Evolutionary conservation across 2,797 vertebrate species (phyloP).

Genomic region (Periparus ater): DNA sequence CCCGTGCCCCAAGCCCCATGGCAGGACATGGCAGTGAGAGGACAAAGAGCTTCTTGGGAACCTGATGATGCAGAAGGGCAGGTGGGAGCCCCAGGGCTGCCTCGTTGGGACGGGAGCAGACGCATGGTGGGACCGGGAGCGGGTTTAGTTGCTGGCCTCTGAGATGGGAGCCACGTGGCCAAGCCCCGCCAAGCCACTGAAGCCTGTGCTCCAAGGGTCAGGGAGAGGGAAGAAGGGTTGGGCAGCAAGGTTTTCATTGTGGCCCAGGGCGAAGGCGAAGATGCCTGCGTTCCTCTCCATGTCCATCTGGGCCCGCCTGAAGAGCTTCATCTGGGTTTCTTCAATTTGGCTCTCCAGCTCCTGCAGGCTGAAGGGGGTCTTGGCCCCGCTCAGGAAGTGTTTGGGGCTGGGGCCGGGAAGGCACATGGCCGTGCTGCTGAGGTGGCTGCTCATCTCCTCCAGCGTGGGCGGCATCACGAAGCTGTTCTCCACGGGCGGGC

Average conservation of each 20-base stretch:
- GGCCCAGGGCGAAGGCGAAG: conserved; percentile 89
- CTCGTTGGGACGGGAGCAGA: background rate
- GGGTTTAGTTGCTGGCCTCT: conserved; percentile 86
- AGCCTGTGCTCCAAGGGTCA: conserved; percentile 88
- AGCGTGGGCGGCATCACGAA: conserved; percentile 69
- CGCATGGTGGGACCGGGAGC: background rate
- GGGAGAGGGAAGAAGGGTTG: conserved; percentile 88
- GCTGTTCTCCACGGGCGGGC: conserved; percentile 77
- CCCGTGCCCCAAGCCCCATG: fast-evolving
- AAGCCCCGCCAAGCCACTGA: conserved; percentile 74
- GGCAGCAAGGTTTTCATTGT: conserved; percentile 84
- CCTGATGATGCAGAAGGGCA: background rate
- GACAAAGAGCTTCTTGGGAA: background rate
- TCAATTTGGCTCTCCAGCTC: conserved; percentile 81
- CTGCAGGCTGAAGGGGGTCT: conserved; percentile 80
- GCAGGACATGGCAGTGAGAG: fast-evolving
- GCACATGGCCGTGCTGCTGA: conserved; percentile 62
- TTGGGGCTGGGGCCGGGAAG: conserved; percentile 76
- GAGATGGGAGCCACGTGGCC: conserved; percentile 86
- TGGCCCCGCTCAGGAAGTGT: conserved; percentile 73
- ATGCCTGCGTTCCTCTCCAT: conserved; percentile 86
- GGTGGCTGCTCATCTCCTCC: conserved; percentile 70
- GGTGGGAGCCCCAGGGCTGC: background rate
- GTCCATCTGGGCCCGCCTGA: conserved; percentile 82
- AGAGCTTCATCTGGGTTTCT: conserved; percentile 82